phyloP scores from a whole-genome alignment of 1,140 invertebrate genomes.

The Monochamus saltuarius region DNA sequence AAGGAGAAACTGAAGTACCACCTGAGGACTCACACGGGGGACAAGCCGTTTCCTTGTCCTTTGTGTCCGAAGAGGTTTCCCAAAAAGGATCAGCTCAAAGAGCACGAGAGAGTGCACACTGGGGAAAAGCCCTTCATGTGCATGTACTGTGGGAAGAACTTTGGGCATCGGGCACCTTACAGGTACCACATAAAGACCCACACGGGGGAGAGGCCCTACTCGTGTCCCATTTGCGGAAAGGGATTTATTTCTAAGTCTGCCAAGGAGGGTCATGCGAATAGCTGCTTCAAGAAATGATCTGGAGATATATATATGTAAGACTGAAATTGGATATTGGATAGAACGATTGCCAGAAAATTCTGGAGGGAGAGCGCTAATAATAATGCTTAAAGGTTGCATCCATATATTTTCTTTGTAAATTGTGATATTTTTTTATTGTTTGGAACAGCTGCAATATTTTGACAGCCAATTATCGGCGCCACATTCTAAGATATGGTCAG shows the following conservation, averaged over 20 bases:
- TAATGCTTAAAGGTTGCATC: too few species aligned
- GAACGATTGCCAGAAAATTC: too few species aligned
- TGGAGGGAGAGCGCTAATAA: too few species aligned
- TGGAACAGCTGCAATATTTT: too few species aligned
- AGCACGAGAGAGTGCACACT: slow-evolving; percentile 65
- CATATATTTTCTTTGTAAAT: too few species aligned
- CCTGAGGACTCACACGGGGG: slow-evolving; percentile 72
- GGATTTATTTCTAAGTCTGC: slow-evolving; percentile 65
- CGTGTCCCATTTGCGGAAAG: slow-evolving; percentile 68
- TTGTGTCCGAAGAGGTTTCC: slow-evolving; percentile 51
- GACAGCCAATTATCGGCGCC: too few species aligned
- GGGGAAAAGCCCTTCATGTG: slow-evolving; percentile 68
- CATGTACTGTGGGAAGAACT: slow-evolving; percentile 71
- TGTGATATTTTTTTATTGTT: too few species aligned
- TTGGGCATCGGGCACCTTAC: slow-evolving; percentile 72
- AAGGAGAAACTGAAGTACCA: slow-evolving; percentile 60
- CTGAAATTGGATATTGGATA: too few species aligned
- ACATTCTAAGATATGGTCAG: too few species aligned
- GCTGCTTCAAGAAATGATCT: slow-evolving; percentile 37
- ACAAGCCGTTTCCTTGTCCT: slow-evolving; percentile 67
- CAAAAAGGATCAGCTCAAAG: slow-evolving; percentile 60
- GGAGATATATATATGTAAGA: too few species aligned
- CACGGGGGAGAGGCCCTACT: slow-evolving; percentile 75
- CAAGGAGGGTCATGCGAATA: slow-evolving; percentile 62
- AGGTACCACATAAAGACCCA: slow-evolving; percentile 61